Base-by-base conservation (phyloP, 2,888 invertebrate genomes). In the Pegoplata infirma region DNA sequence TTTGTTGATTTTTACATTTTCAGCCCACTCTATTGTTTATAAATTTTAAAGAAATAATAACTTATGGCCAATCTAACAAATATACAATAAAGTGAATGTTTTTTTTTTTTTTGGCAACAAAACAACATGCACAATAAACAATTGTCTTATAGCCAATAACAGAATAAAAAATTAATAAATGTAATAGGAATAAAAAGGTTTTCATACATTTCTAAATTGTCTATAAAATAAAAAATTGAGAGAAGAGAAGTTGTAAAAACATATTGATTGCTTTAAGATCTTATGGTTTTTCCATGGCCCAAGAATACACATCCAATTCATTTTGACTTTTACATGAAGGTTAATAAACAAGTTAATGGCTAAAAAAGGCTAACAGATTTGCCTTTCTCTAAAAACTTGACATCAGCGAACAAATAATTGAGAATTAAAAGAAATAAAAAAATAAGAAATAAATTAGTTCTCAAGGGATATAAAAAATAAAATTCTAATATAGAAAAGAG, bases 261-360 rank as follows among this genome's bases (percentile, higher is more conserved):
- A 40, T 40, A 40, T 40, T 40, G 36, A 40, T 40, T 40, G 36
- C n/a, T 40, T n/a, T n/a, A n/a, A 5, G n/a, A 40, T 40, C n/a
- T 12, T n/a, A n/a, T n/a, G n/a, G n/a, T n/a, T n/a, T n/a, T n/a
- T n/a, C n/a, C n/a, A n/a, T n/a, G n/a, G n/a, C n/a, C n/a, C n/a
- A n/a, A n/a, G n/a, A n/a, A n/a, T n/a, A 40, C 12, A 40, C 36
- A 40, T 40, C 12, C 36, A 40, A n/a, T 40, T 40, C n/a, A 59
- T 61, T 68, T 68, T 61, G 74, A 75, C 74, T 75, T 67, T 68
- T 61, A 75, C 74, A 75, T 75, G 67, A 75, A 68, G 67, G 36
- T 68, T 75, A 68, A 67, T 67, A 67, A 66, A 56, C 40, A 58
- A 64, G 28, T 32, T 40, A n/a, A n/a, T n/a, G n/a, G n/a, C 36